Percentiles rank a stretch among this genome's conserved stretches.
phyloP scores from a whole-genome alignment of 2,113 vertebrate species.

The Oryzias celebensis region DNA sequence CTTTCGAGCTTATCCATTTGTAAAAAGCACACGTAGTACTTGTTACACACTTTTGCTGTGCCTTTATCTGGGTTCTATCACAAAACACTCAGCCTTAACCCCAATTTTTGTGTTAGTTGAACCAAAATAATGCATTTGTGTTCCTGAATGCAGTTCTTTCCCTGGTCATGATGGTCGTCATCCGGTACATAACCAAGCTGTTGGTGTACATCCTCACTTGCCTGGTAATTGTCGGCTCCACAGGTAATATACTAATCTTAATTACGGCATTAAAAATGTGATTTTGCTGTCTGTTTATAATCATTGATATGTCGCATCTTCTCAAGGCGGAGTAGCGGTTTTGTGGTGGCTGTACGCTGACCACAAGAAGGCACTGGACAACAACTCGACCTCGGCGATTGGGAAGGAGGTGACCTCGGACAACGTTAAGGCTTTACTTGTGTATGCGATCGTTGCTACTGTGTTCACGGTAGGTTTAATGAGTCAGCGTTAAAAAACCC shows the following conservation, averaged over 20 bases:
- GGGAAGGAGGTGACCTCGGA: conserved; percentile 85
- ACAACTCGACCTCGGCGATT: conserved; percentile 57
- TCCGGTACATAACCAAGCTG: conserved; percentile 93
- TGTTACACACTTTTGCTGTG: neutral
- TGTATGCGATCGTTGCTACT: conserved; percentile 91
- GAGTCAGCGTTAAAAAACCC: neutral
- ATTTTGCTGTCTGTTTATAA: neutral
- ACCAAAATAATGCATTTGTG: neutral
- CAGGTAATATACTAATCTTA: conserved; percentile 78
- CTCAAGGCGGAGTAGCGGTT: conserved; percentile 86
- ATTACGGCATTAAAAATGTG: neutral
- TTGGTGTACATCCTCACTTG: conserved; percentile 93
- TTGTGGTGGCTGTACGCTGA: conserved; percentile 96
- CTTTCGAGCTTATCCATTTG: no score
- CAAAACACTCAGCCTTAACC: no score
- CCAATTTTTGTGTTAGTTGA: no score
- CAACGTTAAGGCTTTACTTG: conserved; percentile 89
- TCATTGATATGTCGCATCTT: neutral
- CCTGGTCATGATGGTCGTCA: conserved; percentile 94
- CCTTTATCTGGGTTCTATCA: neutral
- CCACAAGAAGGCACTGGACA: conserved; percentile 74
- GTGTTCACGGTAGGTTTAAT: conserved; percentile 84
- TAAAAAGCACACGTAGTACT: neutral
- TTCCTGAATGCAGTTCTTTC: conserved; percentile 84
- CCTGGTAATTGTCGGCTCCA: conserved; percentile 88